Conservation (phyloP, 2,888 invertebrate species). For the Drosophila greeni region DNA sequence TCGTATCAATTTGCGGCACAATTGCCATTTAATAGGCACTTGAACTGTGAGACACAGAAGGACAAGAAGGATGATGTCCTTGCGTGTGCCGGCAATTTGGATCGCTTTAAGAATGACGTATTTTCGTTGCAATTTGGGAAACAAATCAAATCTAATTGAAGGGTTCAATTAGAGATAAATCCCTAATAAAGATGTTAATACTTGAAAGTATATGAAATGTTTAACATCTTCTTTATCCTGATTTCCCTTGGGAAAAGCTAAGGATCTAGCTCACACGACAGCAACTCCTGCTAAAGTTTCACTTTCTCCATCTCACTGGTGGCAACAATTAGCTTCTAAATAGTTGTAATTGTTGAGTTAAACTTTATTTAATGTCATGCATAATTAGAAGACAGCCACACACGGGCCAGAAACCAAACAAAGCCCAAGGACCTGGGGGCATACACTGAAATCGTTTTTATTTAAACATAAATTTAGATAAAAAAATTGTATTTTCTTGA, state of each 20-base stretch:
- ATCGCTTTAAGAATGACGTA: slow-evolving; percentile 21
- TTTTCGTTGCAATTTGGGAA: background rate
- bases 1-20: slow-evolving; percentile 73
- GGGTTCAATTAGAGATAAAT: background rate
- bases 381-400: slow-evolving; percentile 57
- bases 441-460: background rate
- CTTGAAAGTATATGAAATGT: too few species aligned
- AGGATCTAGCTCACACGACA: background rate
- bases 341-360: slow-evolving; percentile 72
- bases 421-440: slow-evolving; percentile 23
- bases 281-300: slow-evolving; percentile 17
- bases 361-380: slow-evolving; percentile 69
- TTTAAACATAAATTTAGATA: background rate
- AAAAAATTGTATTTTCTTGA: background rate
- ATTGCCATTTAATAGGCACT: slow-evolving; percentile 75
- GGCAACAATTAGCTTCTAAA: slow-evolving; percentile 71
- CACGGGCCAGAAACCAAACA: slow-evolving; percentile 14
- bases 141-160: slow-evolving; percentile 5
- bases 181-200: background rate
- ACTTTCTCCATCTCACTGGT: slow-evolving; percentile 30
- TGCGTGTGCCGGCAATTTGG: slow-evolving; percentile 60
- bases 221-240: background rate
- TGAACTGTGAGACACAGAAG: slow-evolving; percentile 45
- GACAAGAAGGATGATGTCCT: slow-evolving; percentile 5
- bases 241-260: background rate